Evolutionary conservation across 2,113 vertebrate genomes (phyloP).

Genomic region (Cervus canadensis): DNA sequence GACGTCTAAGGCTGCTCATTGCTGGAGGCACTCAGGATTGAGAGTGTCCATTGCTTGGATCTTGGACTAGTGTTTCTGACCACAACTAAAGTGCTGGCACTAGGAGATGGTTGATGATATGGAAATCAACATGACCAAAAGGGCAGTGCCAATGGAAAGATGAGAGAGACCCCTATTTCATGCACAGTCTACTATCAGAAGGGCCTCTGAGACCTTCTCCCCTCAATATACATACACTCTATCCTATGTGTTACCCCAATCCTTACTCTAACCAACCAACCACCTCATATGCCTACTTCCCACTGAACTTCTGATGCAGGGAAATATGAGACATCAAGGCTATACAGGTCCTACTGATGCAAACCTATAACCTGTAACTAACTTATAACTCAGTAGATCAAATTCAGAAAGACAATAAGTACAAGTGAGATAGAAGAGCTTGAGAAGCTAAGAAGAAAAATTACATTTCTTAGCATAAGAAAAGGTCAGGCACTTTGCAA

Average conservation of each 20-base stretch:
- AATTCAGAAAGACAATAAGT: background rate
- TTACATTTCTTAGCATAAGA: background rate
- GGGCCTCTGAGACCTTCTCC: background rate
- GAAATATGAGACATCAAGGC: background rate
- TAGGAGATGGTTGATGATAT: background rate
- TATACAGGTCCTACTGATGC: too few relatives aligned
- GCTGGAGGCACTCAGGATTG: fast-evolving
- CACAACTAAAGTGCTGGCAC: fast-evolving
- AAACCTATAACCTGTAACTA: background rate
- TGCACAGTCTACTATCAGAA: fast-evolving
- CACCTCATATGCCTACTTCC: background rate
- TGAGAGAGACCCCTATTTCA: too few relatives aligned
- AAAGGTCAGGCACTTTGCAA: background rate
- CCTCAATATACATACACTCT: background rate
- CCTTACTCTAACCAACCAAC: too few relatives aligned
- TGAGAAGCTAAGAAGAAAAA: background rate
- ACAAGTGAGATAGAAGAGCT: background rate
- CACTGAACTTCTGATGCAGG: background rate
- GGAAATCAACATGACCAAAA: fast-evolving
- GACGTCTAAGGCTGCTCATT: background rate
- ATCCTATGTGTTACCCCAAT: background rate
- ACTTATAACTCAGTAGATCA: fast-evolving
- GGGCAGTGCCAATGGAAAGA: background rate
- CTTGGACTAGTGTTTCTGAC: background rate
- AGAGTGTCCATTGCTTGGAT: background rate